Percentiles rank a stretch among this genome's conserved stretches.
phyloP scores from a whole-genome alignment of 2,113 vertebrate species.

The Aphelocoma coerulescens region DNA sequence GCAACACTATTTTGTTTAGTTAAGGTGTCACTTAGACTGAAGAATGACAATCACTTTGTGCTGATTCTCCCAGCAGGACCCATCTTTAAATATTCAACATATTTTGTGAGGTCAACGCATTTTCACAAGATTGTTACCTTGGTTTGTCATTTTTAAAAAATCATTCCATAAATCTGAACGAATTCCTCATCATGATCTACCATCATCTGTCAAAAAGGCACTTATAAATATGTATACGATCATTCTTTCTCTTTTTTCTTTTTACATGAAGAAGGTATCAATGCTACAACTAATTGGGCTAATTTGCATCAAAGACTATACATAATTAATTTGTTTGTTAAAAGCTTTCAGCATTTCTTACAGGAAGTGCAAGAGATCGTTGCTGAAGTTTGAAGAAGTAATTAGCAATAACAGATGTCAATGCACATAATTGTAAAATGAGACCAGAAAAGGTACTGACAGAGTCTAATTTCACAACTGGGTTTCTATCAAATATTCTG shows the following conservation, averaged over 20 bases:
- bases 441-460: neutral
- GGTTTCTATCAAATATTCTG: neutral
- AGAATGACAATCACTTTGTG: neutral
- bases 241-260: conserved; percentile 40
- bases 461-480: conserved; percentile 23
- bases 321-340: conserved; percentile 84
- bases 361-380: conserved; percentile 76
- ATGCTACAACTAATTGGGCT: conserved; percentile 80
- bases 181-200: conserved; percentile 60
- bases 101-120: conserved; percentile 10
- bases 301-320: conserved; percentile 77
- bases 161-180: conserved; percentile 45
- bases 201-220: conserved; percentile 72
- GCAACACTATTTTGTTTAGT: neutral
- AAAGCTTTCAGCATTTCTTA: conserved; percentile 77
- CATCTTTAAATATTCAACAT: conserved; percentile 14
- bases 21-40: neutral
- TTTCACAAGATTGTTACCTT: conserved; percentile 25
- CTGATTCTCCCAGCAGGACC: neutral
- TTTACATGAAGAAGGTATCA: conserved; percentile 62
- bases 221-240: conserved; percentile 77
- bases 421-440: conserved; percentile 45
- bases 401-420: conserved; percentile 78
- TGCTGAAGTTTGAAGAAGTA: conserved; percentile 75
- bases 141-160: conserved; percentile 39